Base-by-base conservation (phyloP, 2,888 invertebrate genomes). In the Lamellibrachia columna region DNA sequence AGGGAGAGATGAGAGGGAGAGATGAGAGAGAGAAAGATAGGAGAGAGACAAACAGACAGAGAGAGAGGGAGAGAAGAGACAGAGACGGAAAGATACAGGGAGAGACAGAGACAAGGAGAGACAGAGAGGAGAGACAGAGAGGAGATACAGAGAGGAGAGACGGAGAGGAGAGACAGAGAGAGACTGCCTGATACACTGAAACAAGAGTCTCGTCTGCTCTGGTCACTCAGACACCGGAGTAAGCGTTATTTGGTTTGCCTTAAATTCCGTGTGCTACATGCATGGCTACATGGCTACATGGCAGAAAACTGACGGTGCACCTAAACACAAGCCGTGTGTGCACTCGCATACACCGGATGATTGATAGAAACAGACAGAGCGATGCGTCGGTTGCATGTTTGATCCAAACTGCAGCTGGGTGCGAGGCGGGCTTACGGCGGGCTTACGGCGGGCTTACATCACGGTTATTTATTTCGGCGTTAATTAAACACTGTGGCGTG, bases 241-340 rank as follows among this genome's bases (percentile, higher is more conserved):
- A 75, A 75, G n/a, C 75, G 75, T 75, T 75, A 75, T 75, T 75
- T 75, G n/a, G 75, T 75, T 75, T 75, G 75, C 75, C 75, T 22
- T 6, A 75, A 75, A 75, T 75, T 22, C 75, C 6, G 75, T 6
- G 22, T 75, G 75, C 75, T 15, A 1, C 40, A 40, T 40, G 40
- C 40, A 40, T 40, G 40, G 40, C 40, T 40, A 40, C 40, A 40
- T 40, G 40, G 40, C 40, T 40, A 75, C 75, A 75, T 22, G 55
- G 75, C 75, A 75, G 75, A 75, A 22, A 75, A 75, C 75, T 75
- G 22, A n/a, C 15, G 22, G 3, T 75, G 22, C 75, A 22, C 22
- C 75, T 22, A 75, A 75, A 75, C 75, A 75, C 75, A 75, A 22
- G 75, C 75, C 15, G 75, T n/a, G 22, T 75, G 75, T 75, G 22